Evolutionary conservation across 1,140 invertebrate genomes (phyloP).

Genomic region (Adoxophyes honmai): DNA sequence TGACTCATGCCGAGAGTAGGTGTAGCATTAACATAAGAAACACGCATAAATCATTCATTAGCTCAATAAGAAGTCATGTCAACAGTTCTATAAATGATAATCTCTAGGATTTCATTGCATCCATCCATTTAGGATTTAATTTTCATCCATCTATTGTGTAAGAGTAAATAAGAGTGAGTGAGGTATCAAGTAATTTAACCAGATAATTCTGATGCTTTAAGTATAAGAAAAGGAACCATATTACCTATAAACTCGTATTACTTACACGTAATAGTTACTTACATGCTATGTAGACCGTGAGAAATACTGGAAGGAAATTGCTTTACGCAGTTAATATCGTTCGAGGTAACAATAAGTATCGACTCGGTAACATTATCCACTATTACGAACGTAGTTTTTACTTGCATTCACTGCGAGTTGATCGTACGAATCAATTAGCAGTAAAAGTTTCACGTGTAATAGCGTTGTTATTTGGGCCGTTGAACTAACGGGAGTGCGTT

Average conservation of each 20-base stretch:
- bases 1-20: constrained; percentile 52
- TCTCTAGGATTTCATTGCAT: no score
- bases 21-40: constrained; percentile 27
- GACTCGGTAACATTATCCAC: constrained; percentile 22
- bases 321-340: constrained; percentile 53
- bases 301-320: constrained; percentile 55
- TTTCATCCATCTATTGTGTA: no score
- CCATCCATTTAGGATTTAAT: no score
- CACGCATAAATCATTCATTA: no score
- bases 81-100: no score
- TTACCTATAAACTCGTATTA: background rate
- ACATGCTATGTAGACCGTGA: constrained; percentile 45
- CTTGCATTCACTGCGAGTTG: constrained; percentile 32
- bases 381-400: constrained; percentile 29
- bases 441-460: constrained; percentile 39
- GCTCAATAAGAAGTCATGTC: no score
- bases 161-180: no score
- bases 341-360: constrained; percentile 38
- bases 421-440: constrained; percentile 29
- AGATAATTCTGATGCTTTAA: no score
- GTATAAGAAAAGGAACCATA: background rate
- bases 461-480: constrained; percentile 53
- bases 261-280: constrained; percentile 31
- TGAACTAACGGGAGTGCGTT: constrained; percentile 57
- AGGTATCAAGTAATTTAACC: no score